A percentile compares a stretch with the other conserved stretches of the same genome.
These are phyloP conservation scores for Xylota segnis DNA, from an alignment of 2,888 invertebrate genomes.

Conservation along the genomic window DNA sequence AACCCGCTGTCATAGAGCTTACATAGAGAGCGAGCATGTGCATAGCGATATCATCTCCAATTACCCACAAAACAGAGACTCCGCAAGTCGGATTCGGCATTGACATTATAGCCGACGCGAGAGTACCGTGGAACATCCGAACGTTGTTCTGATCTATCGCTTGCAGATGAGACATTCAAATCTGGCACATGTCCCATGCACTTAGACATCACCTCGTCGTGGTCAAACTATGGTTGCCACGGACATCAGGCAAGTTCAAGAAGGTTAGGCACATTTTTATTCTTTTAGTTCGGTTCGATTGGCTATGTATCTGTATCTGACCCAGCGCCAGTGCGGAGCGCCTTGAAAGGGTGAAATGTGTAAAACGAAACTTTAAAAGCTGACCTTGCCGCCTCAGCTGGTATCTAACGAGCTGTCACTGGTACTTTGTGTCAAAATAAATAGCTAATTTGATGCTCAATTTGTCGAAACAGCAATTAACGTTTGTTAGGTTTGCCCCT, in stretches of 20 bases:
- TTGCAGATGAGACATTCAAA: conserved; percentile 57
- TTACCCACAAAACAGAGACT: conserved; percentile 42
- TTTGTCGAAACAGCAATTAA: conserved; percentile 71
- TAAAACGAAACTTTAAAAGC: not conserved
- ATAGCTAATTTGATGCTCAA: conserved; percentile 62
- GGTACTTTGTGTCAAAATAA: conserved; percentile 35
- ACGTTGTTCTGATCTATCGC: conserved; percentile 32
- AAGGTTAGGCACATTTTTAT: conserved; percentile 44
- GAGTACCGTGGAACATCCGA: conserved; percentile 36
- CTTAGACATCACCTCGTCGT: conserved; percentile 50
- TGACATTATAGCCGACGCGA: conserved; percentile 69
- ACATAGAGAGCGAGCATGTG: conserved; percentile 33
- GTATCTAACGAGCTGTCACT: conserved; percentile 45
- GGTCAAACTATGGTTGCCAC: conserved; percentile 55
- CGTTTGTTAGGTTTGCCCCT: conserved; percentile 20
- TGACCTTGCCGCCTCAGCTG: conserved; percentile 38
- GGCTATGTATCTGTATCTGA: not conserved
- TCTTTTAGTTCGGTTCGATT: conserved; percentile 3
- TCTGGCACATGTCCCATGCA: conserved; percentile 45
- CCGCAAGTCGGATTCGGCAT: conserved; percentile 59
- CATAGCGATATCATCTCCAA: conserved; percentile 70
- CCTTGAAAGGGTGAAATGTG: conserved; percentile 41
- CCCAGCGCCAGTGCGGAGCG: not conserved
- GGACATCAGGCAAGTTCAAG: conserved; percentile 55
- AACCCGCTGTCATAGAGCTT: conserved; percentile 43